These are phyloP conservation scores for Tethya wilhelma DNA, from an alignment of 37 sponge, comb jelly and placozoan species.

Conservation along the genomic window DNA sequence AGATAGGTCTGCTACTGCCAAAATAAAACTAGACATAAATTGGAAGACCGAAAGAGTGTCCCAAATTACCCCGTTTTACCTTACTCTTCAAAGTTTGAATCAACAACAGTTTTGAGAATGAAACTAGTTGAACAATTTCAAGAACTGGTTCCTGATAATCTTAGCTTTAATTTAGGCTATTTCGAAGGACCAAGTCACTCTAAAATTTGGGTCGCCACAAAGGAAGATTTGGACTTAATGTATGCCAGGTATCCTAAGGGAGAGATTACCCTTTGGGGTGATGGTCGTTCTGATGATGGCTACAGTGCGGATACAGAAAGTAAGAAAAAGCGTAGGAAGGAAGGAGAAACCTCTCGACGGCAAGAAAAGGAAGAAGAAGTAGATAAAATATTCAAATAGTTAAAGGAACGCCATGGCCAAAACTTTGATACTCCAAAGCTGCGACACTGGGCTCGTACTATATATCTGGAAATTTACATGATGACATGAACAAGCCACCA, in stretches of 20 bases:
- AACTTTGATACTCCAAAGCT: constrained; percentile 34
- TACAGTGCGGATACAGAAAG: too few species aligned
- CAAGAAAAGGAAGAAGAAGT: constrained; percentile 44
- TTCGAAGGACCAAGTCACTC: constrained; percentile 30
- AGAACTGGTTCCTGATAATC: constrained; percentile 23
- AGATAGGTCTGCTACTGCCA: too few species aligned
- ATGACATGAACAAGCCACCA: constrained; percentile 30
- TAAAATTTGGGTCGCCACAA: constrained; percentile 12
- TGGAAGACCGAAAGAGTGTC: too few species aligned
- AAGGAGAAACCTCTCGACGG: not conserved
- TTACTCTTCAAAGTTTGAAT: not conserved
- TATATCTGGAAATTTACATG: constrained; percentile 12
- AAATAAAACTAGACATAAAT: too few species aligned
- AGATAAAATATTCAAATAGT: constrained; percentile 12
- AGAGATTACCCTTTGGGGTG: constrained; percentile 50
- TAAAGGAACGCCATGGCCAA: constrained; percentile 26
- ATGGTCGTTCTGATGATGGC: constrained; percentile 4
- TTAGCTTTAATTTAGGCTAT: constrained; percentile 33
- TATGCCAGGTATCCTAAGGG: constrained; percentile 35
- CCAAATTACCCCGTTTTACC: too few species aligned
- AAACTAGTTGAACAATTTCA: constrained; percentile 35
- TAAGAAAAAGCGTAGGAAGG: not conserved
- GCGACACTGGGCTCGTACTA: constrained; percentile 40
- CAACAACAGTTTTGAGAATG: not conserved
- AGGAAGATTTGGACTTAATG: constrained; percentile 44